A percentile compares a stretch with the other conserved stretches of the same genome.
Conservation (phyloP, 2,113 vertebrate genomes). For the Gobius niger region DNA sequence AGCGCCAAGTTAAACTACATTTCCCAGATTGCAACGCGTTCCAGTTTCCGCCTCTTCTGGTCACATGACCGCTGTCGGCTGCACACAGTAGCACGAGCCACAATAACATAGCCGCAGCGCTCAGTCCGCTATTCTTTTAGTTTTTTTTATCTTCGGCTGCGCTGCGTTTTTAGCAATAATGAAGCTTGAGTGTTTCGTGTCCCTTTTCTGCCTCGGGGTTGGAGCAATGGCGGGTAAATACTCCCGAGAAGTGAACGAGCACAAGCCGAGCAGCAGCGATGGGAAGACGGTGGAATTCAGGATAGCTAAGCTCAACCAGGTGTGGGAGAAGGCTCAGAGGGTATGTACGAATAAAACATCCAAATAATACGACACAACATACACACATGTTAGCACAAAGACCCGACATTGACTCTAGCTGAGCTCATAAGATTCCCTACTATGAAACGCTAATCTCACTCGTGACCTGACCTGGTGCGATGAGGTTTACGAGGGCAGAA, state of each 20-base stretch:
- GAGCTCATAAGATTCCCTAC: too few species aligned
- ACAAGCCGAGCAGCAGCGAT: constrained; percentile 46
- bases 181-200: constrained; percentile 38
- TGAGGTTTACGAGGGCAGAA: too few species aligned
- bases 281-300: constrained; percentile 82
- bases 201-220: constrained; percentile 48
- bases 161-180: constrained; percentile 25
- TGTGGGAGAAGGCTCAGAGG: constrained; percentile 93
- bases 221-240: constrained; percentile 81
- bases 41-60: constrained; percentile 25
- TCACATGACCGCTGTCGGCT: constrained; percentile 44
- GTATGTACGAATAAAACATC: constrained; percentile 67
- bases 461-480: too few species aligned
- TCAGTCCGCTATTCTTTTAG: rapidly evolving
- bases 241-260: constrained; percentile 85
- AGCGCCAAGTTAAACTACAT: constrained; percentile 31
- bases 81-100: not conserved
- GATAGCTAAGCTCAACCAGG: constrained; percentile 87
- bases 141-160: not conserved
- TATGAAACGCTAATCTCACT: too few species aligned
- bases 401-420: too few species aligned
- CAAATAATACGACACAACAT: not conserved
- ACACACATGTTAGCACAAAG: not conserved
- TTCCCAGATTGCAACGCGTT: constrained; percentile 44
- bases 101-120: constrained; percentile 2